phyloP scores from a whole-genome alignment of 2,113 vertebrate genomes.

The Hyla sarda region DNA sequence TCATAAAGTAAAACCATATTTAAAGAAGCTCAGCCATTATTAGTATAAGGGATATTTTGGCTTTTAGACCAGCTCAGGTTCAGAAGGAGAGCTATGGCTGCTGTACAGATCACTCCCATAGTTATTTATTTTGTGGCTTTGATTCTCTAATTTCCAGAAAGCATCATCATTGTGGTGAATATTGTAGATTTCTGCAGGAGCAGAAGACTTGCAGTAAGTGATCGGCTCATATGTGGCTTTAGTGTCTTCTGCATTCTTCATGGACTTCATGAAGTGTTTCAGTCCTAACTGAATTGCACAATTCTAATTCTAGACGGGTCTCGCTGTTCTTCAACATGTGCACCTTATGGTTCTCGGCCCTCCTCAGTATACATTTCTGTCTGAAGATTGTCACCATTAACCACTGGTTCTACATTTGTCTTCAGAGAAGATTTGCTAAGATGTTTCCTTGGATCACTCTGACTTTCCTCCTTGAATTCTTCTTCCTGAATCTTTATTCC shows the following conservation, averaged over 20 bases:
- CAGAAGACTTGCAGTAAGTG: not conserved
- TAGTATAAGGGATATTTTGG: not conserved
- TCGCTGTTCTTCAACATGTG: too few relatives aligned
- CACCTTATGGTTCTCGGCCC: too few relatives aligned
- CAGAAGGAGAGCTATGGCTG: too few relatives aligned
- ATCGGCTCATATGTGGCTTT: constrained; percentile 5
- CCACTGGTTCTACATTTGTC: too few relatives aligned
- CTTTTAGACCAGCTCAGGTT: not conserved
- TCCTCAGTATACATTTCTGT: too few relatives aligned
- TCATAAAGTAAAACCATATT: too few relatives aligned
- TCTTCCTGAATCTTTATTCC: not conserved
- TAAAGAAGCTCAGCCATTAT: not conserved
- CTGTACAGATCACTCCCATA: not conserved
- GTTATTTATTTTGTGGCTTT: not conserved
- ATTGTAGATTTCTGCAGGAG: not conserved
- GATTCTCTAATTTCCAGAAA: not conserved
- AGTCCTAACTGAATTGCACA: not conserved
- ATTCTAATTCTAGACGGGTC: not conserved
- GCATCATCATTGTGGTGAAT: not conserved
- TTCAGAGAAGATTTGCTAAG: too few relatives aligned
- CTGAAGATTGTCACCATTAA: too few relatives aligned
- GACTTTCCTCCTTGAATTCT: not conserved
- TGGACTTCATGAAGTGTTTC: not conserved
- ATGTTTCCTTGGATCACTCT: not conserved
- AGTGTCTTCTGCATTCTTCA: constrained; percentile 2